These are phyloP conservation scores for Spinus olivaceus DNA, from an alignment of 2,797 vertebrate species.

Conservation along the genomic window DNA sequence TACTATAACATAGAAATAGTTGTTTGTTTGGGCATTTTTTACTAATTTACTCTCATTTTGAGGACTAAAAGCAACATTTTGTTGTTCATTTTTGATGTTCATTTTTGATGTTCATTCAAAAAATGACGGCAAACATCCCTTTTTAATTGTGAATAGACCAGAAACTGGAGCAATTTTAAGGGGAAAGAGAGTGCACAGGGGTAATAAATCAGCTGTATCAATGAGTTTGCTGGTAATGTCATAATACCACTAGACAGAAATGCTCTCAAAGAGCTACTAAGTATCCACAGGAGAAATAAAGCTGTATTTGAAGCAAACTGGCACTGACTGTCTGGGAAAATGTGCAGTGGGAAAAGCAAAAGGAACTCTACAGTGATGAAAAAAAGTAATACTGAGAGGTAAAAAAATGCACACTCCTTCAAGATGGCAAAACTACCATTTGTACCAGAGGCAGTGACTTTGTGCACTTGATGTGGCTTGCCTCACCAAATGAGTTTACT, in stretches of 20 bases:
- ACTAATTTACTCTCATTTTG: not conserved
- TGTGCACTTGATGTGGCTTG: not conserved
- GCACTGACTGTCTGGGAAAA: not conserved
- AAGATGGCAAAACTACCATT: not conserved
- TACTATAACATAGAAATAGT: not conserved
- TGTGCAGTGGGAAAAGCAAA: not conserved
- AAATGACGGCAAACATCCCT: not conserved
- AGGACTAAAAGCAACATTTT: not conserved
- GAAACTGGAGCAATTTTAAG: not conserved
- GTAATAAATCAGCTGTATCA: not conserved
- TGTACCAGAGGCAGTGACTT: not conserved
- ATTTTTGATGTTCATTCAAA: not conserved
- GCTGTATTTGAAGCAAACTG: not conserved
- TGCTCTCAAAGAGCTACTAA: not conserved
- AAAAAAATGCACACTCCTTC: not conserved
- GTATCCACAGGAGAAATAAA: slow-evolving; percentile 10
- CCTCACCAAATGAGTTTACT: not conserved
- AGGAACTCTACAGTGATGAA: not conserved
- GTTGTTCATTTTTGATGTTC: no score
- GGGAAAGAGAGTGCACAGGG: not conserved
- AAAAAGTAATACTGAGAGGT: not conserved
- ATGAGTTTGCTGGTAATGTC: not conserved
- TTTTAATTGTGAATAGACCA: not conserved
- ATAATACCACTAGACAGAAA: not conserved
- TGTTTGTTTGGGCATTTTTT: rapidly evolving